Evolutionary conservation across 1,140 invertebrate genomes (phyloP).

Genomic region (Meloidogyne chitwoodi): DNA sequence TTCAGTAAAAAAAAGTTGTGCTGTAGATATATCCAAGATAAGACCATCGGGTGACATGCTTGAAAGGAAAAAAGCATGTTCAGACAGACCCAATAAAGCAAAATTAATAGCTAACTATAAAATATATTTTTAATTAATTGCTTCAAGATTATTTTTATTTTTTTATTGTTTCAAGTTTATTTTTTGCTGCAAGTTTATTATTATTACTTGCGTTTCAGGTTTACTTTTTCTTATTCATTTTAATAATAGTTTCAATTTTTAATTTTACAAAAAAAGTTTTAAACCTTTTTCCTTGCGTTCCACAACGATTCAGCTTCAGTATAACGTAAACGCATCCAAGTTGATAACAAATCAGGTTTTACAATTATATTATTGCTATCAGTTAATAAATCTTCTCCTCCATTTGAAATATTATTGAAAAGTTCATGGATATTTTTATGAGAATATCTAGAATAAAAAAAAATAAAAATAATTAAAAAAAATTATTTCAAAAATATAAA

Average conservation of each 20-base stretch:
- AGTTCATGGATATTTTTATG: conserved; percentile 26
- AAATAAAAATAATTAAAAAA: background rate
- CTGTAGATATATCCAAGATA: conserved; percentile 26
- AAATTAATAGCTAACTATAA: conserved; percentile 28
- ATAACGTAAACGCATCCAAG: conserved; percentile 22
- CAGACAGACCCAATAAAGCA: conserved; percentile 23
- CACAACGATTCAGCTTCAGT: conserved; percentile 12
- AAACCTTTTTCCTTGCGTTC: conserved; percentile 27
- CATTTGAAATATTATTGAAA: conserved; percentile 24
- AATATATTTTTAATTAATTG: background rate
- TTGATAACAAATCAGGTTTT: conserved; percentile 17
- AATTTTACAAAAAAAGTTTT: too few relatives aligned
- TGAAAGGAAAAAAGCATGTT: conserved; percentile 26
- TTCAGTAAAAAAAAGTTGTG: conserved; percentile 27
- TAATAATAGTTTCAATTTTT: too few relatives aligned
- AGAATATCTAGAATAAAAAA: conserved; percentile 7
- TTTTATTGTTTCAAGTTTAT: background rate
- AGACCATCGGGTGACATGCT: conserved; percentile 24
- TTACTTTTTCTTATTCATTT: too few relatives aligned
- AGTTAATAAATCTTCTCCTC: background rate
- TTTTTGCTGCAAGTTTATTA: too few relatives aligned
- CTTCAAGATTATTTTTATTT: background rate
- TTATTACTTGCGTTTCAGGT: too few relatives aligned
- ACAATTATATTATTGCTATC: conserved; percentile 10
- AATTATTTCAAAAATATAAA: background rate